A percentile compares a stretch with the other conserved stretches of the same genome.
phyloP scores from a whole-genome alignment of 2,113 vertebrate genomes.

The Oxyruncus cristatus region DNA sequence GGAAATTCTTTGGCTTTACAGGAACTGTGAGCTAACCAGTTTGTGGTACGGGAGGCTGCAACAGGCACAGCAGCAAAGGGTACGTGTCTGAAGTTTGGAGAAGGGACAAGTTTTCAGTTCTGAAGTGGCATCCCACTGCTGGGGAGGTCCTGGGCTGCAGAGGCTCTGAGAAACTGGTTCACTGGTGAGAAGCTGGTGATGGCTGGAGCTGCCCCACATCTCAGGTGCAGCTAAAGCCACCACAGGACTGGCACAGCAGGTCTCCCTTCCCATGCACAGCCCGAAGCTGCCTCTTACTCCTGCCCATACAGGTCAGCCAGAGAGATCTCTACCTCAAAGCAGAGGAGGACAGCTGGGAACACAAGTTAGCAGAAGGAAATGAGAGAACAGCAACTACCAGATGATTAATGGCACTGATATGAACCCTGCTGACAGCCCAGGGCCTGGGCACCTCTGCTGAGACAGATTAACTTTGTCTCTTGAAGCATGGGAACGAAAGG shows the following conservation, averaged over 20 bases:
- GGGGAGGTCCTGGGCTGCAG: accelerated
- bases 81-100: accelerated
- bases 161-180: not conserved
- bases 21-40: accelerated
- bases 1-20: not conserved
- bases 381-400: not conserved
- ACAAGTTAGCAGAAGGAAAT: not conserved
- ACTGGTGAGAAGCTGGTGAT: not conserved
- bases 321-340: not conserved
- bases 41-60: accelerated
- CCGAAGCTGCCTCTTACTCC: not conserved
- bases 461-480: not conserved
- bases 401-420: not conserved
- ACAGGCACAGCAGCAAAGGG: not conserved
- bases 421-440: not conserved
- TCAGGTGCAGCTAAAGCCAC: not conserved
- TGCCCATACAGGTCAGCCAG: not conserved
- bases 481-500: not conserved
- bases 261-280: accelerated
- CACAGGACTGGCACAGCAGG: accelerated
- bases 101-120: not conserved
- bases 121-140: not conserved
- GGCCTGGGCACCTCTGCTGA: not conserved
- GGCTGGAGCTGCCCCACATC: not conserved
- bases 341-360: not conserved